Base-by-base conservation (phyloP, 2,888 invertebrate species). In the Rhagophthalmus giganteus region DNA sequence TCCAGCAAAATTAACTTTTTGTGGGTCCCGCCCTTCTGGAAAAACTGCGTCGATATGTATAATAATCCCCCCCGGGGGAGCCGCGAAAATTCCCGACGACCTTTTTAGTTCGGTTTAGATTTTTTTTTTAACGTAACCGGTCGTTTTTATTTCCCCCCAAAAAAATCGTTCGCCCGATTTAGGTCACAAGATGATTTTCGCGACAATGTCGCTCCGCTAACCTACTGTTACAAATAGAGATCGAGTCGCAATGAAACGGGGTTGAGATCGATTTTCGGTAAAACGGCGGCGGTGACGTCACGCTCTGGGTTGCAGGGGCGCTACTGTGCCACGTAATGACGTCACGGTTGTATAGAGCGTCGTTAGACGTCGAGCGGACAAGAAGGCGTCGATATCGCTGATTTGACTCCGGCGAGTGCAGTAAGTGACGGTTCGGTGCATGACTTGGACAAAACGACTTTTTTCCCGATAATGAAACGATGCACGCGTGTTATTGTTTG, bases 331-430 rank as follows among this genome's bases (percentile, higher is more conserved):
- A 31, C 35, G 25, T 51, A 14, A 54, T 59, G 63, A 58, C 61
- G 61, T 60, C 61, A 60, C 33, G 38, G 37, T 32, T 41, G 45
- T 46, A 54, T 57, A 44, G 48, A 53, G 55, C 52, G 53, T 55
- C 50, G 54, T 55, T 53, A 56, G 57, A 60, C 54, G 54, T 58
- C 49, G 54, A 54, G 42, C 38, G 57, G 50, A 55, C 55, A 57
- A 57, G 55, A 53, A 57, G 57, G 55, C 59, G 59, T 58, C 55
- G 54, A 56, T 56, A 58, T 35, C 50, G 48, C 47, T 24, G 56
- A 38, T 53, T 53, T 44, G 33, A 53, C 47, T 48, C 48, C 53
- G 47, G 38, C 31, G 41, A 53, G 48, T 53, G 53, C 48, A 52
- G 47, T 40, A 46, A 31, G 40, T 34, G 46, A 46, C 45, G 42